A percentile compares a stretch with the other conserved stretches of the same genome.
Conservation (phyloP, 2,797 vertebrate genomes). For the Diglossa cyanea region DNA sequence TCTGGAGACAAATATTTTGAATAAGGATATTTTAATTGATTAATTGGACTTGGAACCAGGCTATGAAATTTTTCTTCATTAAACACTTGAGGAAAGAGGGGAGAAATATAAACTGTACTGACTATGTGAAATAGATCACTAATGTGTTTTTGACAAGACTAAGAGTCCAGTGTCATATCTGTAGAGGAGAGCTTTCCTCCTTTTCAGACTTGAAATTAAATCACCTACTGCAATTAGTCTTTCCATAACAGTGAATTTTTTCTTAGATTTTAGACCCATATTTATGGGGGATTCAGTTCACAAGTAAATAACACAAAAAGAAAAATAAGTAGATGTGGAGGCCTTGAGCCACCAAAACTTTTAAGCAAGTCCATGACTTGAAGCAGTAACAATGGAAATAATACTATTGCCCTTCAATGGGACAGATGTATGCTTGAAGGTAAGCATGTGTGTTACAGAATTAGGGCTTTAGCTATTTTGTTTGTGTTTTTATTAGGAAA, state of each 20-base stretch:
- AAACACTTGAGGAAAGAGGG: background rate
- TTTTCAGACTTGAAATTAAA: background rate
- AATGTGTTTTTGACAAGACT: background rate
- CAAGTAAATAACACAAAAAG: background rate
- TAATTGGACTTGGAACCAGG: background rate
- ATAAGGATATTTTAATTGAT: slow-evolving; percentile 9
- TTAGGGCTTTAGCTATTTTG: background rate
- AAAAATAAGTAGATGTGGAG: background rate
- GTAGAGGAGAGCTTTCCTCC: background rate
- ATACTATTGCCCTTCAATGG: background rate
- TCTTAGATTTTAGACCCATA: background rate
- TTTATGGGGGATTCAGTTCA: background rate
- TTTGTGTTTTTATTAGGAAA: background rate
- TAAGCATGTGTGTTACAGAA: background rate
- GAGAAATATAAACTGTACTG: background rate
- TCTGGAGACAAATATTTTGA: slow-evolving; percentile 27
- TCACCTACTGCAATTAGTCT: background rate
- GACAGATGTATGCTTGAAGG: background rate
- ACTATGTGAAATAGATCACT: background rate
- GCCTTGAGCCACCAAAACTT: background rate
- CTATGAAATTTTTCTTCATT: slow-evolving; percentile 7
- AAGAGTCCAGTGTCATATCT: background rate
- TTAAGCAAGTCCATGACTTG: background rate
- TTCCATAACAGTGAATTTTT: background rate
- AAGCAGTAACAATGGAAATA: background rate